These are phyloP conservation scores for Trachymyrmex cornetzi DNA, from an alignment of 1,140 invertebrate species.

Conservation along the genomic window DNA sequence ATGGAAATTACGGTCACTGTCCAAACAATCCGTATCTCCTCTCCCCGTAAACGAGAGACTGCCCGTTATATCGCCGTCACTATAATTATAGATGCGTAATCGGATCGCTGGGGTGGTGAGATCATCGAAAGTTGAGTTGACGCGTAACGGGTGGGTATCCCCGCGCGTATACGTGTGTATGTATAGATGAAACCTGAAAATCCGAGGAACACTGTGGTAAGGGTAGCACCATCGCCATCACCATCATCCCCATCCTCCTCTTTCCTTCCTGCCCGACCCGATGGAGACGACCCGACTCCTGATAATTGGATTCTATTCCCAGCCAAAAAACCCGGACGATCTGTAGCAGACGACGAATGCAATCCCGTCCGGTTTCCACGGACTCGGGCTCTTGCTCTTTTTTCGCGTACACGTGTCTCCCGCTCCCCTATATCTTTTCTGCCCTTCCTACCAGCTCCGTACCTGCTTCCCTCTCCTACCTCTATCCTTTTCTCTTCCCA, in stretches of 20 bases:
- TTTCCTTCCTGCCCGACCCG: neutral
- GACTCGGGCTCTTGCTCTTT: conserved; percentile 67
- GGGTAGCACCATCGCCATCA: conserved; percentile 7
- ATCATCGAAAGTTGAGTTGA: conserved; percentile 30
- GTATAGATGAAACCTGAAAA: neutral
- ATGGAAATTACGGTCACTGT: neutral
- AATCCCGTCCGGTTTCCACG: conserved; percentile 79
- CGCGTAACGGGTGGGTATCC: neutral
- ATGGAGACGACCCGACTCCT: conserved; percentile 61
- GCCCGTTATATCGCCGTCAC: neutral
- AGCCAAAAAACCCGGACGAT: conserved; percentile 55
- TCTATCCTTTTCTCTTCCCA: neutral
- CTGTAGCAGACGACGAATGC: conserved; percentile 72
- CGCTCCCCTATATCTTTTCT: conserved; percentile 18
- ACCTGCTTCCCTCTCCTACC: neutral
- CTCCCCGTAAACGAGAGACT: neutral
- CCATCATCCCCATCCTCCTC: neutral
- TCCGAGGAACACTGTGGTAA: conserved; percentile 3
- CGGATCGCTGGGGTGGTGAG: neutral
- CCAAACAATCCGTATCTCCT: neutral
- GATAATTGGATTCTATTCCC: conserved; percentile 70
- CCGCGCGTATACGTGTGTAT: too few species aligned
- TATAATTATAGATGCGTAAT: conserved; percentile 40
- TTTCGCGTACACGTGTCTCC: conserved; percentile 46
- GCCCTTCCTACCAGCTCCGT: conserved; percentile 15